Percentiles rank a stretch among this genome's conserved stretches.
phyloP scores from a whole-genome alignment of 2,797 vertebrate species.

The Macropus fuliginosus region DNA sequence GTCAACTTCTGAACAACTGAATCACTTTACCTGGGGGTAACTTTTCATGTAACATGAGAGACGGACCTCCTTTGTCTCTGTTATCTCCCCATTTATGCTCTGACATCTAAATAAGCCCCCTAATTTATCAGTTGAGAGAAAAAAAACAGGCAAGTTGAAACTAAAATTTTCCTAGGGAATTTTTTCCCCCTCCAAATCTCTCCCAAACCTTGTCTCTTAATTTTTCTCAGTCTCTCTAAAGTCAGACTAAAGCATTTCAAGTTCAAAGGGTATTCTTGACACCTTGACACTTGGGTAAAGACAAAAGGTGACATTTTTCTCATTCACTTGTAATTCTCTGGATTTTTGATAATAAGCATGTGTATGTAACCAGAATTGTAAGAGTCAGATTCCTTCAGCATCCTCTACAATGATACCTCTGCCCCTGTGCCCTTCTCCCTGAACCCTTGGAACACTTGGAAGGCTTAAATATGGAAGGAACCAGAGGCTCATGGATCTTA shows the following conservation, averaged over 20 bases:
- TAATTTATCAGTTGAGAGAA: constrained; percentile 71
- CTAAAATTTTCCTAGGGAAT: background rate
- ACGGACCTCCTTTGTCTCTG: constrained; percentile 83
- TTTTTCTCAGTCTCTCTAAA: background rate
- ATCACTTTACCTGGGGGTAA: constrained; percentile 92
- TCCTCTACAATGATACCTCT: background rate
- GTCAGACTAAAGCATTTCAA: background rate
- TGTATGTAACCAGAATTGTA: background rate
- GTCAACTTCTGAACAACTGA: constrained; percentile 91
- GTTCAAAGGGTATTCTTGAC: background rate
- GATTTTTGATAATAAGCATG: background rate
- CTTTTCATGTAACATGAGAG: constrained; percentile 86
- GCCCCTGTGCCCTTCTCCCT: background rate
- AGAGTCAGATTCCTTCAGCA: background rate
- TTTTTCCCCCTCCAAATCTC: background rate
- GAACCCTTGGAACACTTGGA: background rate
- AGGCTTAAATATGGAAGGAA: background rate
- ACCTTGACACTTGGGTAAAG: background rate
- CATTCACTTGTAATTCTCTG: background rate
- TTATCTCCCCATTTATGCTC: constrained; percentile 77
- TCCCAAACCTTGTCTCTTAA: background rate
- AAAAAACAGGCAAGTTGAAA: constrained; percentile 21
- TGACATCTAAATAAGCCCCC: constrained; percentile 70
- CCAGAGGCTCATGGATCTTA: background rate
- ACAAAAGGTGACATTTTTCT: background rate